phyloP scores from a whole-genome alignment of 2,113 vertebrate species.

The Eleginops maclovinus region DNA sequence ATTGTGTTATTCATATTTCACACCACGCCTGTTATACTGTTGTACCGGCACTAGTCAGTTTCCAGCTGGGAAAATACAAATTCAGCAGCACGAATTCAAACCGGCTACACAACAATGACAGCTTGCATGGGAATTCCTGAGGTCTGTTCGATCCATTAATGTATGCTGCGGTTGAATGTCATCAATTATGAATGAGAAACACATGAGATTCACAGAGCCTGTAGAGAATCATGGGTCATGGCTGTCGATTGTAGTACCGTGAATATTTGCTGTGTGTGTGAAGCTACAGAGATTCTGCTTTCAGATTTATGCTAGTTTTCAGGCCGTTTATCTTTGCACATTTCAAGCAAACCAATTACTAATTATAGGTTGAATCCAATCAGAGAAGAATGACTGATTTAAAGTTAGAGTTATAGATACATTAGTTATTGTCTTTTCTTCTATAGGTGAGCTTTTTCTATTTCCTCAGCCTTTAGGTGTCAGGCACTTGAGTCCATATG shows the following conservation, averaged over 20 bases:
- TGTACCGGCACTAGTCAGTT: conserved; percentile 10
- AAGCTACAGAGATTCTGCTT: neutral
- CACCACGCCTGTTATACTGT: conserved; percentile 7
- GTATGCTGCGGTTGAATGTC: conserved; percentile 80
- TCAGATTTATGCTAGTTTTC: neutral
- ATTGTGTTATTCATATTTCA: conserved; percentile 23
- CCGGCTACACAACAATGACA: conserved; percentile 55
- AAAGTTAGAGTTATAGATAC: neutral
- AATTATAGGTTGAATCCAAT: conserved; percentile 11
- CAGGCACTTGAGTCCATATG: conserved; percentile 34
- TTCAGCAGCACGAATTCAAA: conserved; percentile 53
- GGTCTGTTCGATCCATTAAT: conserved; percentile 79
- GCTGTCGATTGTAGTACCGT: conserved; percentile 2
- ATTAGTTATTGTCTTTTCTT: conserved; percentile 6
- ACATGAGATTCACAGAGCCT: conserved; percentile 56
- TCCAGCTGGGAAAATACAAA: conserved; percentile 41
- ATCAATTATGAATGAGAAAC: conserved; percentile 83
- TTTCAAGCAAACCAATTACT: neutral
- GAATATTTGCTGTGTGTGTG: conserved; percentile 14
- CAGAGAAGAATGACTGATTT: neutral
- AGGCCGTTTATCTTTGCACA: neutral
- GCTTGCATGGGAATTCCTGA: conserved; percentile 79
- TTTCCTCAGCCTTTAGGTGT: conserved; percentile 46
- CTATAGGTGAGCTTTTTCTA: conserved; percentile 30
- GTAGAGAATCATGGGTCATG: conserved; percentile 46